Evolutionary conservation across 2,888 invertebrate species (phyloP), one percentile per base, ranked within the genome.

Genomic region (Cacoxenus indagator): DNA sequence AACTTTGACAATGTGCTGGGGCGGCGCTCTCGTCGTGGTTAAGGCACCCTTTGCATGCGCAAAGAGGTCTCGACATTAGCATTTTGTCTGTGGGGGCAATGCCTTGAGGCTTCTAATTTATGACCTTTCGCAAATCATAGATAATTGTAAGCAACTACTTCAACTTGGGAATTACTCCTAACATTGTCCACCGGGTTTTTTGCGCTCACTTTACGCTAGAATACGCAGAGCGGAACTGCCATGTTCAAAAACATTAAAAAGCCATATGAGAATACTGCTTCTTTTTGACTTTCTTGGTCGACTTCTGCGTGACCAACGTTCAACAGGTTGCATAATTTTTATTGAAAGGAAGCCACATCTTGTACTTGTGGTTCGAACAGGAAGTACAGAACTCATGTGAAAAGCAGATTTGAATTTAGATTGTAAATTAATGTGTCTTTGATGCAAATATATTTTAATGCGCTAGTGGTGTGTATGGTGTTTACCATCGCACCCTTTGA

Each of bases 71-170:
- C 48, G 22, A 48, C 24, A 45, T 62, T 62, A 45, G 45, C 31
- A 62, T 45, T 62, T 62, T 24, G 61, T 22, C 19, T 22, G 59
- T 37, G 61, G 22, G 43, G 14, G 61, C 61, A 62, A 37, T 61
- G 61, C 61, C 61, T 43, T 19, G 22, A 11, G 43, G 45, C 61
- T 24, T 45, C 45, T 62, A 62, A 62, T 62, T 62, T 62, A 62
- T 62, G 24, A 62, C 61, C 61, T 62, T 62, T 62, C n/a, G 45
- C 61, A 43, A 62, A 62, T 62, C 61, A 45, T 45, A 62, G 45
- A 62, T 62, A 62, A 62, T 62, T 62, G 45, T n/a, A 31, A 31
- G 22, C 43, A n/a, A 6, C 5, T 22, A 45, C 22, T 37, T 61
- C 9, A 1, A 62, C 61, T 45, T 62, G 61, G 26, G 61, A 24